phyloP scores from a whole-genome alignment of 2,113 vertebrate genomes.

The Bubo blakistoni region DNA sequence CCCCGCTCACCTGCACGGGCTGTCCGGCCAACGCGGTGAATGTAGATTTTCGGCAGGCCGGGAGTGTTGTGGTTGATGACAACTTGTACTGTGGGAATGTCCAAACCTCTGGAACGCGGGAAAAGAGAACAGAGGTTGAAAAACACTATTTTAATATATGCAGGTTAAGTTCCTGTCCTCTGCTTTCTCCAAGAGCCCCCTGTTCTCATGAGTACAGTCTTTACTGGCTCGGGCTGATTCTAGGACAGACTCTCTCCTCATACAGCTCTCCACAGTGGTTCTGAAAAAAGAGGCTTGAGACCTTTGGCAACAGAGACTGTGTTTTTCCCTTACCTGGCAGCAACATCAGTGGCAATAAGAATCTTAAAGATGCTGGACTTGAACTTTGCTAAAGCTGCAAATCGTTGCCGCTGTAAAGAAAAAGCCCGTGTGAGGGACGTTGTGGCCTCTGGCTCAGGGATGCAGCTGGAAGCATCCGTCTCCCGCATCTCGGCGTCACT shows the following conservation, averaged over 20 bases:
- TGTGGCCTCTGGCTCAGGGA: background rate
- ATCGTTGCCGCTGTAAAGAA: slow-evolving; percentile 82
- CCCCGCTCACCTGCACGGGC: slow-evolving; percentile 85
- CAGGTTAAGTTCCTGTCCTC: background rate
- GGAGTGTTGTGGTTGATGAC: slow-evolving; percentile 97
- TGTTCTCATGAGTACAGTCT: accelerated
- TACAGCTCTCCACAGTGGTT: background rate
- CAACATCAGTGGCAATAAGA: slow-evolving; percentile 92
- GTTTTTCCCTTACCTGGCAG: slow-evolving; percentile 77
- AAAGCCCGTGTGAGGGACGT: accelerated
- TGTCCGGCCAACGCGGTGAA: slow-evolving; percentile 91
- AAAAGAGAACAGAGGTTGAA: background rate
- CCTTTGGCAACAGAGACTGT: accelerated
- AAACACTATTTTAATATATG: accelerated
- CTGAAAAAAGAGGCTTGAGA: too few species aligned
- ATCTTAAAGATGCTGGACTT: slow-evolving; percentile 95
- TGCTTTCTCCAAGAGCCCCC: background rate
- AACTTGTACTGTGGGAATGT: slow-evolving; percentile 92
- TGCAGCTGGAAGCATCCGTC: background rate
- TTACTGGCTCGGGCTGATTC: accelerated
- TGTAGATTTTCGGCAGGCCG: slow-evolving; percentile 91
- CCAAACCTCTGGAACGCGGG: slow-evolving; percentile 79
- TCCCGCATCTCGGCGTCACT: accelerated
- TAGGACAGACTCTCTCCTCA: background rate
- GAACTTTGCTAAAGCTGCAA: slow-evolving; percentile 91